A percentile compares a stretch with the other conserved stretches of the same genome.
phyloP scores from a whole-genome alignment of 2,113 vertebrate genomes.

The Tylochromis polylepis region DNA sequence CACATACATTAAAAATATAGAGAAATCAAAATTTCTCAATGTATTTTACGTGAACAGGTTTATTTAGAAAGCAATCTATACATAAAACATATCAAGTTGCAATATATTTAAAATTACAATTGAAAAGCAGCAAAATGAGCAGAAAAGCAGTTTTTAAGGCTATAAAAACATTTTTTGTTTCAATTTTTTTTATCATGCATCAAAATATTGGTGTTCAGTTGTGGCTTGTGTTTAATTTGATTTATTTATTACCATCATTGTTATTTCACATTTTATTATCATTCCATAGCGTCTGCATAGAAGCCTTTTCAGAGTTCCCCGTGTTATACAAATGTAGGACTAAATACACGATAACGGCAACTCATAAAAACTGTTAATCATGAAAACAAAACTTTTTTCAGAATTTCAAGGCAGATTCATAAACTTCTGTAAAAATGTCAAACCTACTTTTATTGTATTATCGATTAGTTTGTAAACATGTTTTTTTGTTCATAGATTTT shows the following conservation, averaged over 20 bases:
- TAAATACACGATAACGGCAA: background rate
- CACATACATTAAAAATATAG: background rate
- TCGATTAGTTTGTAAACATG: background rate
- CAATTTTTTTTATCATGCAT: background rate
- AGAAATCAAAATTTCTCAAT: background rate
- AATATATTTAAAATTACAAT: background rate
- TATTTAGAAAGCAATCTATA: background rate
- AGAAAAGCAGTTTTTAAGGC: background rate
- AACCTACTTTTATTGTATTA: background rate
- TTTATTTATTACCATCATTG: background rate
- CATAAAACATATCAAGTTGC: background rate
- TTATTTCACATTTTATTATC: background rate
- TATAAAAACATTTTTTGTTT: background rate
- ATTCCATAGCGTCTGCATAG: background rate
- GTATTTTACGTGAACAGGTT: background rate
- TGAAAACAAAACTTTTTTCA: accelerated
- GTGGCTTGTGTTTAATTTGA: background rate
- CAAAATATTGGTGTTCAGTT: background rate
- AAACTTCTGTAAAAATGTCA: background rate
- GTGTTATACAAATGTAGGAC: background rate
- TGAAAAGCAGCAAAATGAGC: background rate
- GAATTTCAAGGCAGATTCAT: background rate
- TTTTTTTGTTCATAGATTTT: background rate
- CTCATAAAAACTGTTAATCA: background rate
- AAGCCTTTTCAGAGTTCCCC: background rate